These are phyloP conservation scores for Tyria jacobaeae DNA, from an alignment of 2,888 invertebrate species.

Conservation along the genomic window DNA sequence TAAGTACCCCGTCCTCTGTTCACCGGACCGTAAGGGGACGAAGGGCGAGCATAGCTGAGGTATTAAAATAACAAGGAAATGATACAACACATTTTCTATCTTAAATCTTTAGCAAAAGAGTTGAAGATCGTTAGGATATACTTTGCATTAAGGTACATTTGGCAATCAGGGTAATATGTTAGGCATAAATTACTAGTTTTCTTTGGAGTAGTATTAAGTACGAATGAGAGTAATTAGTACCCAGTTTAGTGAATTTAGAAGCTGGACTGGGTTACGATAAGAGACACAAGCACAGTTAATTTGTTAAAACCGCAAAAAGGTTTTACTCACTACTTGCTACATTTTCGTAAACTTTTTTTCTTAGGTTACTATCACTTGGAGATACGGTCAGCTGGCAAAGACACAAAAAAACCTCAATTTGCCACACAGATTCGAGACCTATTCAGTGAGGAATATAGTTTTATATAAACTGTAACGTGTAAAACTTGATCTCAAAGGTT, in stretches of 20 bases:
- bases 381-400: no score
- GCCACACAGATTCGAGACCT: no score
- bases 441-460: no score
- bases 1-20: constrained; percentile 78
- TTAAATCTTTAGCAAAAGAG: constrained; percentile 34
- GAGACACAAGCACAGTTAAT: constrained; percentile 24
- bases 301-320: constrained; percentile 21
- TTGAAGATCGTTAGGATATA: constrained; percentile 28
- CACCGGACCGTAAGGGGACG: constrained; percentile 77
- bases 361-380: no score
- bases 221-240: constrained; percentile 74
- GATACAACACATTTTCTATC: constrained; percentile 44
- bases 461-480: no score
- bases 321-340: constrained; percentile 1
- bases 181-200: constrained; percentile 81
- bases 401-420: no score
- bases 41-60: constrained; percentile 65
- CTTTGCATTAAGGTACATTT: constrained; percentile 58
- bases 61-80: constrained; percentile 67
- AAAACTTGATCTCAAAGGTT: no score
- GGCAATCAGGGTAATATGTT: constrained; percentile 80
- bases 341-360: no score
- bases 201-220: constrained; percentile 77
- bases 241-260: constrained; percentile 61
- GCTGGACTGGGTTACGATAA: constrained; percentile 43